A percentile compares a stretch with the other conserved stretches of the same genome.
These are phyloP conservation scores for Exephanes ischioxanthus DNA, from an alignment of 2,888 invertebrate species.

Conservation along the genomic window DNA sequence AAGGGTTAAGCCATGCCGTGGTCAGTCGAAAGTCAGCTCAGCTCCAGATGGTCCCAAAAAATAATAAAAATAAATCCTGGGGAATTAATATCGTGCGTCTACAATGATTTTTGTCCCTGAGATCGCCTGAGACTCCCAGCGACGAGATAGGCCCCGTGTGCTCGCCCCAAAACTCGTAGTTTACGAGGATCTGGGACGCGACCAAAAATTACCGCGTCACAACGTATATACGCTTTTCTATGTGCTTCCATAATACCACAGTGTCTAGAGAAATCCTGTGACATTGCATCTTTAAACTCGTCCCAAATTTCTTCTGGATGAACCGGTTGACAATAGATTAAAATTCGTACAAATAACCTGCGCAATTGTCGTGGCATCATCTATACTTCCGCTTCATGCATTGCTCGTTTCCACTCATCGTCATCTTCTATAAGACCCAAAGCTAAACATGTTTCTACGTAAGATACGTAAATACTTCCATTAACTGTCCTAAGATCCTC, in stretches of 20 bases:
- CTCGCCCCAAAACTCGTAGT: too few relatives aligned
- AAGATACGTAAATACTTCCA: slow-evolving; percentile 72
- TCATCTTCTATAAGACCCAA: slow-evolving; percentile 75
- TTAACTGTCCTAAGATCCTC: slow-evolving; percentile 73
- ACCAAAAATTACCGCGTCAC: too few relatives aligned
- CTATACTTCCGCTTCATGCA: slow-evolving; percentile 45
- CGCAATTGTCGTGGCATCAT: slow-evolving; percentile 72
- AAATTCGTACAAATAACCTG: slow-evolving; percentile 74
- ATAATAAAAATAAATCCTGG: too few relatives aligned
- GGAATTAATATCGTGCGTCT: too few relatives aligned
- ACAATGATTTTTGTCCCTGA: too few relatives aligned
- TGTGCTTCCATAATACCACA: neutral
- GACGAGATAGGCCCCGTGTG: too few relatives aligned
- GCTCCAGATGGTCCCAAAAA: too few relatives aligned
- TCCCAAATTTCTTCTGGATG: slow-evolving; percentile 70
- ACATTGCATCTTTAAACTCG: slow-evolving; percentile 43
- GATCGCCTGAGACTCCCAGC: too few relatives aligned
- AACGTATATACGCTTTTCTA: slow-evolving; percentile 4
- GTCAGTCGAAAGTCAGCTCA: too few relatives aligned
- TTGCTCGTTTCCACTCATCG: slow-evolving; percentile 57
- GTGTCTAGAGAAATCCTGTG: slow-evolving; percentile 30
- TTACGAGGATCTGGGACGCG: too few relatives aligned
- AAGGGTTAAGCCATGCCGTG: too few relatives aligned
- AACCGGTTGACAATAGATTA: slow-evolving; percentile 62
- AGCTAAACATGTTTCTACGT: slow-evolving; percentile 72